phyloP scores from a whole-genome alignment of 1,140 invertebrate genomes.

The Drosophila sechellia region DNA sequence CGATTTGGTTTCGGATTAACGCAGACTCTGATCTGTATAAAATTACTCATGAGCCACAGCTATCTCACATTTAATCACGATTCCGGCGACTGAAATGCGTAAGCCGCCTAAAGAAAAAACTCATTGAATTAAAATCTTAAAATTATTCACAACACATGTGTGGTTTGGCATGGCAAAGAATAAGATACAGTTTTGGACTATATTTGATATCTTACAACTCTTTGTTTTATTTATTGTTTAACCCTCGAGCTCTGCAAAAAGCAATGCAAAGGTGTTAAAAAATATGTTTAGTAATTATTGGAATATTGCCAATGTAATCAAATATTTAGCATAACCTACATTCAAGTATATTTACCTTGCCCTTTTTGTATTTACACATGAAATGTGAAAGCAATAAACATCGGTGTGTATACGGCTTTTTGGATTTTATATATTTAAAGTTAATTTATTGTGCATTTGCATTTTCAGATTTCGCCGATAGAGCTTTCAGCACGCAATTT shows the following conservation, averaged over 20 bases:
- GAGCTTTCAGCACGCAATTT: conserved; percentile 21
- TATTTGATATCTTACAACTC: neutral
- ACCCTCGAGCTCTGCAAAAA: neutral
- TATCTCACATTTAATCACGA: conserved; percentile 4
- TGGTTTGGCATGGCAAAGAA: neutral
- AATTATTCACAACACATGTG: no score
- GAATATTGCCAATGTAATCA: neutral
- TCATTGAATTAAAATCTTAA: neutral
- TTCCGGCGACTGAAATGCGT: neutral
- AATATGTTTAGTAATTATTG: neutral
- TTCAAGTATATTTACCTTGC: neutral
- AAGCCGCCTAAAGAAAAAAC: neutral
- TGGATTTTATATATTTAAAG: conserved; percentile 20
- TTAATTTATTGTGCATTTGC: conserved; percentile 30
- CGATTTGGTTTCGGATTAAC: neutral
- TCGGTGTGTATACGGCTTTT: no score
- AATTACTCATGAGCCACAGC: conserved; percentile 8
- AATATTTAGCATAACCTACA: neutral
- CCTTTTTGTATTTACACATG: conserved; percentile 1
- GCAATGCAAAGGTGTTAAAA: neutral
- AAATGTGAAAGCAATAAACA: conserved; percentile 1
- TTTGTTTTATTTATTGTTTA: neutral
- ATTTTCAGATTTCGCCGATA: conserved; percentile 9
- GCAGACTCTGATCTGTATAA: neutral
- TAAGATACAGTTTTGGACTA: neutral